Conservation (phyloP, 2,888 invertebrate species). For the Apotomis turbidana region DNA sequence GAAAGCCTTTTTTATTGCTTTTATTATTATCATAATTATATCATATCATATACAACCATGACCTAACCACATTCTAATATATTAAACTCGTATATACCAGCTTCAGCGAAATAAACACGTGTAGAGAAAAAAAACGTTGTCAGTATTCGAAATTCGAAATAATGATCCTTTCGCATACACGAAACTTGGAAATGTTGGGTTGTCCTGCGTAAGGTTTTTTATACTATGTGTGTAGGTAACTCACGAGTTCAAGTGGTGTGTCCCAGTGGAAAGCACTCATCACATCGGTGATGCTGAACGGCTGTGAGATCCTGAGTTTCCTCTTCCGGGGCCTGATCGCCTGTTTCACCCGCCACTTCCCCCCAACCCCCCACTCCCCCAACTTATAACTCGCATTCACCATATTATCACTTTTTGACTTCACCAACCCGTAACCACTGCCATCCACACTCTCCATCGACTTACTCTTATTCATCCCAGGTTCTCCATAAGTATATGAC, state of each 20-base stretch:
- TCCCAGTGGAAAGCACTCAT: constrained; percentile 62
- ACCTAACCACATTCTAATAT: no score
- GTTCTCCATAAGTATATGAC: constrained; percentile 47
- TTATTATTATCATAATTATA: no score
- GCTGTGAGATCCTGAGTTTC: constrained; percentile 61
- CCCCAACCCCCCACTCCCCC: constrained; percentile 43
- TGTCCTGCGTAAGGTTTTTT: not conserved
- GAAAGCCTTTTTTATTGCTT: no score
- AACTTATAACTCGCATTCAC: constrained; percentile 46
- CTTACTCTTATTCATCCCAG: constrained; percentile 53
- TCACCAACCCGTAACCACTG: constrained; percentile 48
- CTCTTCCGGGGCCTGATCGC: constrained; percentile 56
- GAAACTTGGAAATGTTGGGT: no score
- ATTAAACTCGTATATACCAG: no score
- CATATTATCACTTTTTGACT: constrained; percentile 58
- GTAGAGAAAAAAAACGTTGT: no score
- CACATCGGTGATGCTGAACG: constrained; percentile 58
- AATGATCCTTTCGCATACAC: no score
- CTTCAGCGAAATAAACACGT: no score
- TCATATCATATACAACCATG: no score
- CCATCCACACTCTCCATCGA: constrained; percentile 56
- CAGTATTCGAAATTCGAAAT: no score
- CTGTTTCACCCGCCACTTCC: constrained; percentile 63
- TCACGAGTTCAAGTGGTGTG: constrained; percentile 67
- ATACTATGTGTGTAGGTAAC: constrained; percentile 44